These are phyloP conservation scores for Drosophila pseudotakahashii DNA, from an alignment of 2,888 invertebrate species.

Conservation along the genomic window DNA sequence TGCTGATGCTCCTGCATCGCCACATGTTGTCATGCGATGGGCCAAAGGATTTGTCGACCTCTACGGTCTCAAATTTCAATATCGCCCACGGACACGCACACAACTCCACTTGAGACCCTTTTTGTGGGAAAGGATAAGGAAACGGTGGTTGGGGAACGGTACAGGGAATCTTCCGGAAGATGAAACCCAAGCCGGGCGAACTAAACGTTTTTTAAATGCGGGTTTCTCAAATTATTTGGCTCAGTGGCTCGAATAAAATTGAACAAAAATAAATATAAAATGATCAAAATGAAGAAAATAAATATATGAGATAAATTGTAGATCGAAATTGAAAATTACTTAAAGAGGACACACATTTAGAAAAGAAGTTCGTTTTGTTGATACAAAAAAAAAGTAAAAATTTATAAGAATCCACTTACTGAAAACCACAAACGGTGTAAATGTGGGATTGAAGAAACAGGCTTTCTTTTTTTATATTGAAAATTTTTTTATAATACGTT, in stretches of 20 bases:
- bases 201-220: conserved; percentile 27
- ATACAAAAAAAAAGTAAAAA: neutral
- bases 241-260: conserved; percentile 13
- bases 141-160: neutral
- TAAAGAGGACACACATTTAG: too few species aligned
- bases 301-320: too few species aligned
- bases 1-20: conserved; percentile 41
- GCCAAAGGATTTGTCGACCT: conserved; percentile 50
- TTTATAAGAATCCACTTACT: neutral
- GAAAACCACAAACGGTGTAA: too few species aligned
- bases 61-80: conserved; percentile 73
- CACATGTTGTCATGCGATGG: conserved; percentile 49
- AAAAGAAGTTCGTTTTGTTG: neutral
- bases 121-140: conserved; percentile 21
- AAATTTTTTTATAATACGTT: too few species aligned
- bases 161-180: conserved; percentile 11
- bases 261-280: conserved; percentile 1
- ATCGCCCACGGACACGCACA: conserved; percentile 48
- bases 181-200: conserved; percentile 5
- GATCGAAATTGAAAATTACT: too few species aligned
- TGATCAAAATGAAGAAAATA: too few species aligned
- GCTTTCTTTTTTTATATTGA: too few species aligned
- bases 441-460: too few species aligned
- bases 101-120: conserved; percentile 46
- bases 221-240: conserved; percentile 14